phyloP scores from a whole-genome alignment of 1,140 invertebrate species.

The Drosophila mojavensis region DNA sequence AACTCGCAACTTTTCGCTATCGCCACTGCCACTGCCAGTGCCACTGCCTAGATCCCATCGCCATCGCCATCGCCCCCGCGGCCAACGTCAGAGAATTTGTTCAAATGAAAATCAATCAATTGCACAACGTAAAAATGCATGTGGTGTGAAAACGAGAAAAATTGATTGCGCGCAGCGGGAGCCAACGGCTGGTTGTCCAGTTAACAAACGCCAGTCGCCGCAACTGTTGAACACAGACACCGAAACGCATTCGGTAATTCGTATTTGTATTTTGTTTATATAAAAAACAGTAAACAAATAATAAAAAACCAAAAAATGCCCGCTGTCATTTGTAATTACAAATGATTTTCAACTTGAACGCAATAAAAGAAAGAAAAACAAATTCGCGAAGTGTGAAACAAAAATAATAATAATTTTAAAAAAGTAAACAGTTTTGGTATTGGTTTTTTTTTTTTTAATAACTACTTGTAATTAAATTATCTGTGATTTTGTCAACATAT shows the following conservation, averaged over 20 bases:
- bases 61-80: neutral
- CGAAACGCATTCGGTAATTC: conserved; percentile 4
- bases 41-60: neutral
- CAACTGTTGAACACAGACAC: conserved; percentile 36
- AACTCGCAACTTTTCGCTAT: conserved; percentile 26
- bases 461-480: conserved; percentile 75
- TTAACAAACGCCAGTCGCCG: conserved; percentile 30
- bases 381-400: neutral
- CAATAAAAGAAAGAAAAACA: conserved; percentile 46
- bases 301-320: neutral
- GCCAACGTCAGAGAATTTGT: conserved; percentile 28
- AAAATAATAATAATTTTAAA: conserved; percentile 28
- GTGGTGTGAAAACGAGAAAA: conserved; percentile 64
- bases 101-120: conserved; percentile 73
- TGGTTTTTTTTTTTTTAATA: conserved; percentile 8
- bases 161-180: conserved; percentile 69
- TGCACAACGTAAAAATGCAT: conserved; percentile 61
- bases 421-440: conserved; percentile 24
- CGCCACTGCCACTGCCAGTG: conserved; percentile 11
- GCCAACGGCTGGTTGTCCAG: conserved; percentile 28
- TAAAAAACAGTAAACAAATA: conserved; percentile 32
- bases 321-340: conserved; percentile 76
- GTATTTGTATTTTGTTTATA: conserved; percentile 21
- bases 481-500: conserved; percentile 80
- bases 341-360: conserved; percentile 45